Percentiles rank a stretch among this genome's conserved stretches.
Evolutionary conservation across 2,888 invertebrate genomes (phyloP).

Genomic region (Parnassius mnemosyne): DNA sequence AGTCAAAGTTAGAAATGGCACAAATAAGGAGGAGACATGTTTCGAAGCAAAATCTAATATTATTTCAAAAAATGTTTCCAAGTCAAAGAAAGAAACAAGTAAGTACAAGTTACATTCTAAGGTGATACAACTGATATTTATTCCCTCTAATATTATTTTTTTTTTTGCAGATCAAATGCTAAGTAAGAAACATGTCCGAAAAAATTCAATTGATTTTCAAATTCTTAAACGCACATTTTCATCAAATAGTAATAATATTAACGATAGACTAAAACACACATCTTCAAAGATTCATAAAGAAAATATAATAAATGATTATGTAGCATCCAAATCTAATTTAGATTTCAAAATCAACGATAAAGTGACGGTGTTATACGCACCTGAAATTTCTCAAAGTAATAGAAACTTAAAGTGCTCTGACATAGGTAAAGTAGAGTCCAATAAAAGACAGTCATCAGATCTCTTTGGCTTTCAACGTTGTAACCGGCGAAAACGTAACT

Average conservation of each 20-base stretch:
- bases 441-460: slow-evolving; percentile 12
- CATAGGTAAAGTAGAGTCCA: background rate
- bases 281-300: background rate
- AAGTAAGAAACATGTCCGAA: slow-evolving; percentile 11
- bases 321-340: background rate
- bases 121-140: no score
- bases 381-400: slow-evolving; percentile 8
- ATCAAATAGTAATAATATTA: slow-evolving; percentile 5
- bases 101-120: background rate
- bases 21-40: background rate
- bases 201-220: slow-evolving; percentile 15
- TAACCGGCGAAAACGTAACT: slow-evolving; percentile 17
- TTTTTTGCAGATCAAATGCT: slow-evolving; percentile 11
- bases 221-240: slow-evolving; percentile 14
- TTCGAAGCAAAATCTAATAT: background rate
- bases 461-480: slow-evolving; percentile 23
- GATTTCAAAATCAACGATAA: slow-evolving; percentile 5
- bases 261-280: slow-evolving; percentile 6
- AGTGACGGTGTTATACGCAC: slow-evolving; percentile 18
- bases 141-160: background rate
- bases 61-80: background rate
- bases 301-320: slow-evolving; percentile 4
- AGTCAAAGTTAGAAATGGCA: background rate
- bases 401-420: slow-evolving; percentile 4
- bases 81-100: background rate